Base-by-base conservation (phyloP, 30 jellyfish, hydroid and myxozoan species). In the Pseudorhiza aurosa region DNA sequence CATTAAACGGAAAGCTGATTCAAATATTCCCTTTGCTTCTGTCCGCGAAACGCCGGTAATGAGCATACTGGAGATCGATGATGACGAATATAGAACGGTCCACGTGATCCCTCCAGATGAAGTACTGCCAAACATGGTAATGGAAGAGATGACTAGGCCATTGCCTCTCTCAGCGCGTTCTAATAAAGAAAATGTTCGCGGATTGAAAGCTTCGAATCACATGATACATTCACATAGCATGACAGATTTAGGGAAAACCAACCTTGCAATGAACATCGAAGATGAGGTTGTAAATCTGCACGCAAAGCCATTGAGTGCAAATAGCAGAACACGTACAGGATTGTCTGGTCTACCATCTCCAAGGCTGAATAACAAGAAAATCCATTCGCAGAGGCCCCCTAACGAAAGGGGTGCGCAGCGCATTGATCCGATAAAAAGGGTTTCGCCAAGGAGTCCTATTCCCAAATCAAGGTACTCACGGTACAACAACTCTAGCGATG, bases 271-370 rank as follows among this genome's bases (percentile, higher is more conserved):
- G 75, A 65, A 50, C 29, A 80, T 67, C 2, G 91, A 80, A 12
- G 91, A 80, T 17, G 91, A 80, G 40, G 49, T 55, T 33, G 72
- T 80, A 55, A 40, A 65, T 47, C 46, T 40, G 7, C 77, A 44
- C 5, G 49, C 77, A 18, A 33, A 29, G 44, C 91, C 91, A n/a
- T 59, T 80, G 49, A 47, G 84, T 30, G 75, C 79, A 6, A 64
- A 56, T 18, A 80, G 65, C 81, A 80, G 91, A 22, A 65, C 83
- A 0, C 82, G 91, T 10, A 80, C 91, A 1, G 91, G 91, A 6
- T 40, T 80, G 33, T 80, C 91, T 37, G 91, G 91, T 10, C 11
- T 80, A 43, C 51, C 83, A 2, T 80, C 91, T 15, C 91, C 91
- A 26, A 64, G 91, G 63, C 35, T 80, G 4, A 50, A 42, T 4